A percentile compares a stretch with the other conserved stretches of the same genome.
Conservation (phyloP, 1,140 invertebrate species). For the Callitettix versicolor region DNA sequence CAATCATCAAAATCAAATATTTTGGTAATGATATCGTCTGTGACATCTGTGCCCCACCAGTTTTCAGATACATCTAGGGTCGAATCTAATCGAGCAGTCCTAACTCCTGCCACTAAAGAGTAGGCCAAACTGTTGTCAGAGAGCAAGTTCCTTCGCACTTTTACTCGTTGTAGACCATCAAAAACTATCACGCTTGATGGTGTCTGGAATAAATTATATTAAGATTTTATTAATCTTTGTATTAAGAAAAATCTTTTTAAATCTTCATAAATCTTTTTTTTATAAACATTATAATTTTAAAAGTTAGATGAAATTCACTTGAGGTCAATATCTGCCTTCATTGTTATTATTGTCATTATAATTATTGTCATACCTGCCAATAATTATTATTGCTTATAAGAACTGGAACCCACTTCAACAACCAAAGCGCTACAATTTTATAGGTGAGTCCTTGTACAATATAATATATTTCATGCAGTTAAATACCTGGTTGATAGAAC, state of each 20-base stretch:
- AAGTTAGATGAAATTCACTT: no score
- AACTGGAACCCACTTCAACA: no score
- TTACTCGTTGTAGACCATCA: constrained; percentile 88
- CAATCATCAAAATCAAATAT: constrained; percentile 99
- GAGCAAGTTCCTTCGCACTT: constrained; percentile 83
- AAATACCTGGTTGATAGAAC: no score
- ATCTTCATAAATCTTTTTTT: constrained; percentile 17
- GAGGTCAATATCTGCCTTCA: not conserved
- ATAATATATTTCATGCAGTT: no score
- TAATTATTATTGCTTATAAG: no score
- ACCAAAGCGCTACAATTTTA: no score
- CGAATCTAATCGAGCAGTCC: constrained; percentile 78
- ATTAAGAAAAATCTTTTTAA: constrained; percentile 20
- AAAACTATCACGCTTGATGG: constrained; percentile 82
- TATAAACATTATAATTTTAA: not conserved
- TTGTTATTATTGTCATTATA: no score
- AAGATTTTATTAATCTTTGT: constrained; percentile 26
- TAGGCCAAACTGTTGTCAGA: constrained; percentile 80
- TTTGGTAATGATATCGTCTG: constrained; percentile 58
- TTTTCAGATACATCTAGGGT: constrained; percentile 82
- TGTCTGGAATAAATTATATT: constrained; percentile 34
- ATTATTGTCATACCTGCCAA: no score
- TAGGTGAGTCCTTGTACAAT: no score
- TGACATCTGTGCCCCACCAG: constrained; percentile 84
- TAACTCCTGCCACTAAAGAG: constrained; percentile 84